Evolutionary conservation across 2,113 vertebrate genomes (phyloP).

Genomic region (Accipiter virgatus): DNA sequence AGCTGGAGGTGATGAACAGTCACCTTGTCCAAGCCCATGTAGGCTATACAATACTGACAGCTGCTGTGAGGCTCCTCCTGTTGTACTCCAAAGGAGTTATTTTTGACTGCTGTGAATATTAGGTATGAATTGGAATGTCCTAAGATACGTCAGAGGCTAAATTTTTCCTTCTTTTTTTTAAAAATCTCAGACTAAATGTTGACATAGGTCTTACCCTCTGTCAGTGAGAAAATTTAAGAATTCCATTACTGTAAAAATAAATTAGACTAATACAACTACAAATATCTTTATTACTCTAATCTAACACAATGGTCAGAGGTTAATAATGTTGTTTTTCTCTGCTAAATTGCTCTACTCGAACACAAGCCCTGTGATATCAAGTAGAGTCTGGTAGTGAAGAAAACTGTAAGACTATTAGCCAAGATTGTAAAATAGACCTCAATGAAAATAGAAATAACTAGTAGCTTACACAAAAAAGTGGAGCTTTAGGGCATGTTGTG

Average conservation of each 20-base stretch:
- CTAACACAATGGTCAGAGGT: neutral
- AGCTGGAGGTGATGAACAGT: neutral
- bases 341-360: neutral
- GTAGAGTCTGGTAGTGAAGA: neutral
- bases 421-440: neutral
- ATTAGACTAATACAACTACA: neutral
- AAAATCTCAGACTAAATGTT: neutral
- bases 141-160: neutral
- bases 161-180: neutral
- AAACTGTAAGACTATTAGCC: neutral
- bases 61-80: neutral
- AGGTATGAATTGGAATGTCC: neutral
- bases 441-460: neutral
- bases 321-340: neutral
- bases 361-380: neutral
- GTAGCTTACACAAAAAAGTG: neutral
- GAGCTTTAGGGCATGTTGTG: neutral
- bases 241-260: conserved; percentile 14
- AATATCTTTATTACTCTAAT: neutral
- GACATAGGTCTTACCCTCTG: neutral
- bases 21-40: neutral
- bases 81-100: neutral
- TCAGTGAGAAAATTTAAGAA: conserved; percentile 9
- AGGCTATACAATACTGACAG: neutral
- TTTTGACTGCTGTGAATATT: neutral